Percentiles rank a stretch among this genome's conserved stretches.
Conservation (phyloP, 2,113 vertebrate species). For the Cyprinodon tularosa region DNA sequence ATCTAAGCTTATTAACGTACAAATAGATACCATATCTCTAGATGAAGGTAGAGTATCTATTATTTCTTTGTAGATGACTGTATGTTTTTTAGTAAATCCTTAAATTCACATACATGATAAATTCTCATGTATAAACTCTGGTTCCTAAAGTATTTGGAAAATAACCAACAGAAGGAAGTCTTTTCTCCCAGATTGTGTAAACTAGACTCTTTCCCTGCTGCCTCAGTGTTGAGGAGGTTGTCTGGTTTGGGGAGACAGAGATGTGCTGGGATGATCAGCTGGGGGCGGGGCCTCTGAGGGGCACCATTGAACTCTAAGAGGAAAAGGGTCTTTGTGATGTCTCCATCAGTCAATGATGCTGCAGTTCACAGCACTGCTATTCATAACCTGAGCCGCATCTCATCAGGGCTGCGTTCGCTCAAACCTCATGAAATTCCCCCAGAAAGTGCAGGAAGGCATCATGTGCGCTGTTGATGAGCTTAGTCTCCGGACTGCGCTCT, state of each 20-base stretch:
- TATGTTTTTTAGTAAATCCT: too few species aligned
- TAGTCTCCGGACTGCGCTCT: constrained; percentile 57
- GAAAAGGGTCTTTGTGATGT: constrained; percentile 65
- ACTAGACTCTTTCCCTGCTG: background rate
- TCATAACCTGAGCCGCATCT: constrained; percentile 57
- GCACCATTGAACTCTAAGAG: constrained; percentile 47
- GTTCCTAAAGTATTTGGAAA: background rate
- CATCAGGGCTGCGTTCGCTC: constrained; percentile 34
- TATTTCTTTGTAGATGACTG: too few species aligned
- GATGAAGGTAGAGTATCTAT: too few species aligned
- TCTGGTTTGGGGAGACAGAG: background rate
- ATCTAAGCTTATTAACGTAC: too few species aligned
- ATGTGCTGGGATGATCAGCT: background rate
- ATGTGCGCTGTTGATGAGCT: constrained; percentile 61
- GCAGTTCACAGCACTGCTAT: constrained; percentile 58
- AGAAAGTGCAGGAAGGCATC: constrained; percentile 31
- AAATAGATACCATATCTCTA: too few species aligned
- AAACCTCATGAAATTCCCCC: constrained; percentile 4
- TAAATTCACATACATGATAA: too few species aligned
- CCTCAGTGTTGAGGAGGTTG: background rate
- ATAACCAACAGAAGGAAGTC: background rate
- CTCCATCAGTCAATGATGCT: constrained; percentile 56
- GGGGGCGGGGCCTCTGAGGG: constrained; percentile 18
- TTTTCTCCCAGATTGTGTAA: background rate
- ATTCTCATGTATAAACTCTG: background rate